Evolutionary conservation across 35 echinoderm and acorn worm species (phyloP).

Genomic region (Chiridota heheva): DNA sequence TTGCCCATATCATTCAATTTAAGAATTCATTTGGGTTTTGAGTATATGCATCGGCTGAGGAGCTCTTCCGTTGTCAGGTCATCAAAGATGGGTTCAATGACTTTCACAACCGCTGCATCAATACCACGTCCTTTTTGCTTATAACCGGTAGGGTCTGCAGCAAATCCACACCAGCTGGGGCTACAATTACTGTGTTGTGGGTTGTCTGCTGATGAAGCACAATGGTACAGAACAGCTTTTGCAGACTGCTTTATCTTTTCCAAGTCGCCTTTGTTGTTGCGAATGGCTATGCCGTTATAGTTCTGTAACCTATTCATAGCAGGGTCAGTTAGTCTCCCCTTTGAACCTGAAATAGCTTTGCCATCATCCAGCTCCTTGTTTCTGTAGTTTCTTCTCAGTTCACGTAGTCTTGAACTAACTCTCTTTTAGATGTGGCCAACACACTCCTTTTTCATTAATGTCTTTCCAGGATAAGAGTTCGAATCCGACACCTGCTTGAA

Average conservation of each 20-base stretch:
- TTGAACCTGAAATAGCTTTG: too few species aligned
- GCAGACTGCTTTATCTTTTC: background rate
- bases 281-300: background rate
- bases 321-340: background rate
- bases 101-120: slow-evolving; percentile 2
- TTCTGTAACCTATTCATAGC: background rate
- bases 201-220: slow-evolving; percentile 6
- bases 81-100: slow-evolving; percentile 21
- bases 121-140: slow-evolving; percentile 1
- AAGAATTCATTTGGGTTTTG: slow-evolving; percentile 31
- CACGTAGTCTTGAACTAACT: background rate
- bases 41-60: background rate
- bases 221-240: slow-evolving; percentile 19
- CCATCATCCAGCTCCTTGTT: background rate
- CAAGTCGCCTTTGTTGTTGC: slow-evolving; percentile 12
- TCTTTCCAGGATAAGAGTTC: background rate
- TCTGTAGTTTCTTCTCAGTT: background rate
- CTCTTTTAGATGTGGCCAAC: too few species aligned
- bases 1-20: slow-evolving; percentile 20
- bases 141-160: background rate
- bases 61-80: background rate
- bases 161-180: background rate
- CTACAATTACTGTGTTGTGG: background rate
- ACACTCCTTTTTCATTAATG: background rate
- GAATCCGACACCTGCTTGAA: background rate